Evolutionary conservation across 1,140 invertebrate genomes (phyloP).

Genomic region (Rhopalosiphum maidis): DNA sequence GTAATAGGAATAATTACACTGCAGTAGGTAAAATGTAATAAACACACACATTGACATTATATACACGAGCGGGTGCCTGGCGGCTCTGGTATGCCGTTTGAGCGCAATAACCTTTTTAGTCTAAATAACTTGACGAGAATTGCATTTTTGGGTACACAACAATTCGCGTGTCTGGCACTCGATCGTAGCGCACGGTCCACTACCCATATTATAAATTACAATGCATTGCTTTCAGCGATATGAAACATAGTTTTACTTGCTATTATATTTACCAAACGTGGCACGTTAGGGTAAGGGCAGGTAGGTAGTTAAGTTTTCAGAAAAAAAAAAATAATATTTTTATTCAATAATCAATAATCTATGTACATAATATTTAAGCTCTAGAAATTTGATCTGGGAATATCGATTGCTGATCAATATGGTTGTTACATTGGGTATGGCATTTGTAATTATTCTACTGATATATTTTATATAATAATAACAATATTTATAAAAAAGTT

Average conservation of each 20-base stretch:
- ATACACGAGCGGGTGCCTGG: neutral
- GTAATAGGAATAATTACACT: neutral
- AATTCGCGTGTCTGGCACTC: neutral
- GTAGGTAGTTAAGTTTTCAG: neutral
- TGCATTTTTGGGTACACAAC: neutral
- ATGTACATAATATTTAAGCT: neutral
- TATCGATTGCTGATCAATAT: neutral
- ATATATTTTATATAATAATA: no score
- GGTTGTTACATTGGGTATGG: neutral
- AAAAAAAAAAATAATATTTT: neutral
- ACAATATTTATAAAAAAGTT: neutral
- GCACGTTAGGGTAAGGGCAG: neutral
- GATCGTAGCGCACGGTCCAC: neutral
- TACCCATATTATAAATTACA: neutral
- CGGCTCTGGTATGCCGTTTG: neutral
- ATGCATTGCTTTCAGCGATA: neutral
- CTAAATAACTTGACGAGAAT: conserved; percentile 4
- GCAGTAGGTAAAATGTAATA: neutral
- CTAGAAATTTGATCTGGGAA: neutral
- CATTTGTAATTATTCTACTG: no score
- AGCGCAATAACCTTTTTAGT: neutral
- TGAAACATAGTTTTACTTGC: neutral
- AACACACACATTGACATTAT: neutral
- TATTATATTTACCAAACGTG: neutral
- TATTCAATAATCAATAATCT: neutral